Conservation (phyloP, 2,888 invertebrate genomes). For the Mantis religiosa region DNA sequence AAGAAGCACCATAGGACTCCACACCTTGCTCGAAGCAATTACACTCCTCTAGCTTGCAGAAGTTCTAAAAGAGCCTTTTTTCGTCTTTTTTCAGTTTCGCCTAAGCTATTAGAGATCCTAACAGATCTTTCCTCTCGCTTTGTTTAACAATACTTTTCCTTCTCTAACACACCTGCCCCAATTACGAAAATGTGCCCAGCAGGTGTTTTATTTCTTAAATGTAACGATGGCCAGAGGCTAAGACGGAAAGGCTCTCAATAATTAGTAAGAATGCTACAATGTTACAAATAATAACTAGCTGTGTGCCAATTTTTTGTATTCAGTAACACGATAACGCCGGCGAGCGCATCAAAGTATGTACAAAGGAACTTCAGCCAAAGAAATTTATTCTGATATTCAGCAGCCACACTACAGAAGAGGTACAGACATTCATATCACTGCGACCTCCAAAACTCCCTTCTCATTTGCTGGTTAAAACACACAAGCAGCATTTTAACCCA, state of each 20-base stretch:
- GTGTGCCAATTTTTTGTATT: neutral
- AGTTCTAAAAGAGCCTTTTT: neutral
- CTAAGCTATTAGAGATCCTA: neutral
- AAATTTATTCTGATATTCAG: no score
- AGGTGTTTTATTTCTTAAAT: neutral
- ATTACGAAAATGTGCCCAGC: neutral
- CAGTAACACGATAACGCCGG: no score
- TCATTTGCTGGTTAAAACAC: no score
- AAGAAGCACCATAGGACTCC: no score
- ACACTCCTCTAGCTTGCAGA: no score
- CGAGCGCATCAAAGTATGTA: no score
- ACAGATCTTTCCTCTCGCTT: neutral
- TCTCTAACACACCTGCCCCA: neutral
- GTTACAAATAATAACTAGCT: neutral
- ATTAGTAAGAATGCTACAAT: neutral
- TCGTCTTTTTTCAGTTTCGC: neutral
- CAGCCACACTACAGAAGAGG: no score
- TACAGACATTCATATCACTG: no score
- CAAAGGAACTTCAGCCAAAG: no score
- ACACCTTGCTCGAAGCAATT: no score
- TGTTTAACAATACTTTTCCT: neutral
- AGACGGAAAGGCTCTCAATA: neutral
- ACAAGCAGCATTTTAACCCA: no score
- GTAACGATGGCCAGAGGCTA: neutral
- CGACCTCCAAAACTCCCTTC: no score